Evolutionary conservation across 2,113 vertebrate genomes (phyloP).

Genomic region (Pygathrix nemaeus): DNA sequence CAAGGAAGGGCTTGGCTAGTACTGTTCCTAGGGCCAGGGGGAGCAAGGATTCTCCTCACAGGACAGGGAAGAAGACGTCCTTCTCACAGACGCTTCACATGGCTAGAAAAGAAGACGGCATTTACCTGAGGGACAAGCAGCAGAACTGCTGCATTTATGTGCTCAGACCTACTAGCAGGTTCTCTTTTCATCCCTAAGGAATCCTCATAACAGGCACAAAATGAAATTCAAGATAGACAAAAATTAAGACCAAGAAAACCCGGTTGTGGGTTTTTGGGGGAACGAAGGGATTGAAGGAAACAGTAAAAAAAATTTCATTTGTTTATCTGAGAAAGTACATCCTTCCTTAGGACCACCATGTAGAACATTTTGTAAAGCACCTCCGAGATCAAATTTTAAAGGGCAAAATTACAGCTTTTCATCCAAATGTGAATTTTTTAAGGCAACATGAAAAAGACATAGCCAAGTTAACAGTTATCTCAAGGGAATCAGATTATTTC

Average conservation of each 20-base stretch:
- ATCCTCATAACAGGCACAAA: neutral
- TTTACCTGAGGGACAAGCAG: neutral
- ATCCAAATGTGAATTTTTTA: neutral
- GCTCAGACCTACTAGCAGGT: neutral
- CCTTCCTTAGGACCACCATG: neutral
- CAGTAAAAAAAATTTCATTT: neutral
- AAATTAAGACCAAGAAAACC: neutral
- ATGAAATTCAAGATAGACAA: neutral
- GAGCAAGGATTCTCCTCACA: neutral
- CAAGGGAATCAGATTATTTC: slow-evolving; percentile 2
- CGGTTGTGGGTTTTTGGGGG: fast-evolving
- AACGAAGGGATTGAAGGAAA: too few relatives aligned
- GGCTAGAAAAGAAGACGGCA: neutral
- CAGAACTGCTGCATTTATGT: too few relatives aligned
- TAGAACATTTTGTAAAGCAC: neutral
- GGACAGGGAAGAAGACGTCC: neutral
- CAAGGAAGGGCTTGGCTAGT: neutral
- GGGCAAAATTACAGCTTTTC: neutral
- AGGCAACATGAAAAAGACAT: neutral
- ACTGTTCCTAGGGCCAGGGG: neutral
- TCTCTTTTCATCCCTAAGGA: neutral
- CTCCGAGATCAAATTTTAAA: slow-evolving; percentile 12
- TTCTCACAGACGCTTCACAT: neutral
- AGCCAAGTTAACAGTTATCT: neutral
- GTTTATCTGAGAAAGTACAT: neutral